Conservation (phyloP, 1,140 invertebrate species). For the Trichoplusia ni region DNA sequence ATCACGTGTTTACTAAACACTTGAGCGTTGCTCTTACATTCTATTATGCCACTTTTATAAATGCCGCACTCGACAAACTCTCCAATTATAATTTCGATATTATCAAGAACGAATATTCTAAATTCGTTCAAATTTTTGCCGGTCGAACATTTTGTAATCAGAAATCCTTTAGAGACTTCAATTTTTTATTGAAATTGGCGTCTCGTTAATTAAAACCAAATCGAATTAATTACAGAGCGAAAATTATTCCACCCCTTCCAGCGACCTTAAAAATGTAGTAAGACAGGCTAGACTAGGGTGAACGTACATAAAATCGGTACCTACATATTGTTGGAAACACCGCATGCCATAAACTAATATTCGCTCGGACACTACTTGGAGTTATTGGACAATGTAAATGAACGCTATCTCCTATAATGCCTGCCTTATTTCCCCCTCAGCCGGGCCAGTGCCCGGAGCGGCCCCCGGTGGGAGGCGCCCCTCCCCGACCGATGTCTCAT, state of each 20-base stretch:
- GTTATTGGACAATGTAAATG: slow-evolving; percentile 81
- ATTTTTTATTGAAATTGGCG: slow-evolving; percentile 72
- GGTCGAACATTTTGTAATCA: slow-evolving; percentile 58
- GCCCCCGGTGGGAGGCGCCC: slow-evolving; percentile 54
- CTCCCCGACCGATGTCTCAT: slow-evolving; percentile 75
- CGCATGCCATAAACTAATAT: slow-evolving; percentile 78
- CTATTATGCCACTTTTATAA: too few species aligned
- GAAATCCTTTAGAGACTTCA: slow-evolving; percentile 65
- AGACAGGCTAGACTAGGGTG: slow-evolving; percentile 26
- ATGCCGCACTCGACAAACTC: background rate
- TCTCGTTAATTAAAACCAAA: slow-evolving; percentile 76
- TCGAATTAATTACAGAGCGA: slow-evolving; percentile 69
- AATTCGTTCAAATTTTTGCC: slow-evolving; percentile 46
- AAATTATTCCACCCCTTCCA: slow-evolving; percentile 64
- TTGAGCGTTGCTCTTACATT: background rate
- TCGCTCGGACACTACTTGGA: slow-evolving; percentile 79
- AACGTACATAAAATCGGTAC: slow-evolving; percentile 32
- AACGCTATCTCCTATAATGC: slow-evolving; percentile 80
- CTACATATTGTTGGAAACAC: slow-evolving; percentile 45
- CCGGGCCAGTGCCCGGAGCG: slow-evolving; percentile 69
- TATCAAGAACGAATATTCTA: background rate
- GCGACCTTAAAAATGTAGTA: slow-evolving; percentile 44
- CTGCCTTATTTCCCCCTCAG: slow-evolving; percentile 72
- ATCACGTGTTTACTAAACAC: background rate
- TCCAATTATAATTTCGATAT: background rate